These are phyloP conservation scores for Strix uralensis DNA, from an alignment of 2,113 vertebrate species.

Conservation along the genomic window DNA sequence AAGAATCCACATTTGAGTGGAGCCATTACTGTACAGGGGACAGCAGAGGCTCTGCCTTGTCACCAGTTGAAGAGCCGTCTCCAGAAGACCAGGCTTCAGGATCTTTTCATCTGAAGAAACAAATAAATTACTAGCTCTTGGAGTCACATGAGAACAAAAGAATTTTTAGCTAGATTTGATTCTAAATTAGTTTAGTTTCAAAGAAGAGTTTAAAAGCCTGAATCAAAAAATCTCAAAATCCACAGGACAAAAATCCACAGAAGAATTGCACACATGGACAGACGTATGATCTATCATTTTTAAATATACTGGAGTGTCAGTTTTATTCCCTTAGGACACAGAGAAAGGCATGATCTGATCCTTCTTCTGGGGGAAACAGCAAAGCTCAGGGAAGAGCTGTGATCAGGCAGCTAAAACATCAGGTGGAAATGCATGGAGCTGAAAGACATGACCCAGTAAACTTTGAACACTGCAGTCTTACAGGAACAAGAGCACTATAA, in stretches of 20 bases:
- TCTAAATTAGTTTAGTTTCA: neutral
- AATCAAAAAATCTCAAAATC: neutral
- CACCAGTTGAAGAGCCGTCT: neutral
- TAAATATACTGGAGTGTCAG: neutral
- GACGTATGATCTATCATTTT: neutral
- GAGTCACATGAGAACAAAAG: fast-evolving
- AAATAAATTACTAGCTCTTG: neutral
- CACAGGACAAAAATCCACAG: neutral
- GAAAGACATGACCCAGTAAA: fast-evolving
- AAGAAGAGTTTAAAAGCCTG: neutral
- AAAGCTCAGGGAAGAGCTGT: neutral
- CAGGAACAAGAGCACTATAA: neutral
- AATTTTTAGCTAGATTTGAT: neutral
- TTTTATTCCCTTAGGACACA: neutral
- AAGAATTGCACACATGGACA: neutral
- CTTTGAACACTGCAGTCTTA: fast-evolving
- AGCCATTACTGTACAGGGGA: neutral
- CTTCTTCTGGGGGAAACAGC: neutral
- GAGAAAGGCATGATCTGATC: neutral
- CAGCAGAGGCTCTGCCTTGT: neutral
- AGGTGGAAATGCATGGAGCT: fast-evolving
- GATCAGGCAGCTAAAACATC: neutral
- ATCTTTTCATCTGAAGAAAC: neutral
- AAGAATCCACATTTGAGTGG: neutral
- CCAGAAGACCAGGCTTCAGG: neutral